Base-by-base conservation (phyloP, 2,888 invertebrate genomes). In the Drosophila monieri region DNA sequence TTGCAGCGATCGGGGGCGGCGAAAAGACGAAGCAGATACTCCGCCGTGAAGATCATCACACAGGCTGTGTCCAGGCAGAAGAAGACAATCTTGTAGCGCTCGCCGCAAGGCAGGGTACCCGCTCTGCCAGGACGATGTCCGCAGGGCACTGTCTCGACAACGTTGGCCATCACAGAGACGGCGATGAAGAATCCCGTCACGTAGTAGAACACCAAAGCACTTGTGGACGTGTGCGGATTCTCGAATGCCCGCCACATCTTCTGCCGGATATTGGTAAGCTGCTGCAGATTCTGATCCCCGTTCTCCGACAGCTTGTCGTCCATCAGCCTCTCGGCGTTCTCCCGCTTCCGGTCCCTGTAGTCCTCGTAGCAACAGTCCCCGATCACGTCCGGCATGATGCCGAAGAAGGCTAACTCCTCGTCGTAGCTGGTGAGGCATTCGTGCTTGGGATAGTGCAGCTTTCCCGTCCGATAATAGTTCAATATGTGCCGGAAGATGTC, bases 231-330 rank as follows among this genome's bases (percentile, higher is more conserved):
- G 93, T 99, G 99, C 30, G 99, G 98, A 93, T 99, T 99, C 92
- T 99, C 99, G 92, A 99, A 99, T 51, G 99, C 99, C 87, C 99
- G 94, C 99, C 99, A 99, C 98, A 99, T 98, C 92, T 97, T 97
- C 91, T 99, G 96, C 79, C 97, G 94, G 88, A 97, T 94, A 90
- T 97, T 96, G 71, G 96, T 97, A 80, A 97, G 94, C 92, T 97
- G 96, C 78, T 96, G 96, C 74, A 97, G 93, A 90, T 95, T 95
- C 91, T 97, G 97, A 91, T 97, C 97, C 56, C 97, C 97, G 88
- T 96, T 97, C 91, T 98, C 97, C 78, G 97, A 97, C 69, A 97
- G 93, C 91, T 97, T 97, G 92, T 99, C 99, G 92, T 99, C 99
- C 95, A 99, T 96, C 58, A 99, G 94, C 73, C 99, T 94, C 92